Conservation (phyloP, 2,888 invertebrate species). For the Sericinus montela region DNA sequence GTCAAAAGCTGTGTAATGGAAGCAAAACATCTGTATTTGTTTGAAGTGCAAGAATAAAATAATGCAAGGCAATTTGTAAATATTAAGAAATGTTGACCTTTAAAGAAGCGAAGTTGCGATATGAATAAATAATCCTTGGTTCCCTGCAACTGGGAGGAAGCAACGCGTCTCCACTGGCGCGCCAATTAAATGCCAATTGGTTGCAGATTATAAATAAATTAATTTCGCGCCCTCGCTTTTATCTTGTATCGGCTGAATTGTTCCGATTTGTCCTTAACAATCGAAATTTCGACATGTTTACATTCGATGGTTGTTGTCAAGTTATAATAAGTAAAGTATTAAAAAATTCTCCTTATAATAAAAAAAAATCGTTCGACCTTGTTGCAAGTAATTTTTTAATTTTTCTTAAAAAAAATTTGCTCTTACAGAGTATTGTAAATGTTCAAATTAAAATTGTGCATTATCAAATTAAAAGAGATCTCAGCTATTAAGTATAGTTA, state of each 20-base stretch:
- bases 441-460: not conserved
- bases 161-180: constrained; percentile 41
- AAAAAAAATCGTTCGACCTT: no score
- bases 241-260: constrained; percentile 68
- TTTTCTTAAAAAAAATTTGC: no score
- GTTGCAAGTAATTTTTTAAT: no score
- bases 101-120: no score
- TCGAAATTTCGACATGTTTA: constrained; percentile 49
- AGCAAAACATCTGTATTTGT: no score
- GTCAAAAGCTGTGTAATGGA: no score
- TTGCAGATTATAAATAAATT: constrained; percentile 57
- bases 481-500: constrained; percentile 12
- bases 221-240: constrained; percentile 60
- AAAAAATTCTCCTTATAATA: no score
- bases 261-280: constrained; percentile 46
- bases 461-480: not conserved
- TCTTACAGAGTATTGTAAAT: no score
- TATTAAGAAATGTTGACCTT: no score
- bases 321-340: no score
- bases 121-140: constrained; percentile 21
- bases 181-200: constrained; percentile 64
- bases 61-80: no score
- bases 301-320: not conserved
- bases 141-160: constrained; percentile 28
- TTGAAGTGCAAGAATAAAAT: no score